Evolutionary conservation across 1,140 invertebrate genomes (phyloP).

Genomic region (Chelonus insularis): DNA sequence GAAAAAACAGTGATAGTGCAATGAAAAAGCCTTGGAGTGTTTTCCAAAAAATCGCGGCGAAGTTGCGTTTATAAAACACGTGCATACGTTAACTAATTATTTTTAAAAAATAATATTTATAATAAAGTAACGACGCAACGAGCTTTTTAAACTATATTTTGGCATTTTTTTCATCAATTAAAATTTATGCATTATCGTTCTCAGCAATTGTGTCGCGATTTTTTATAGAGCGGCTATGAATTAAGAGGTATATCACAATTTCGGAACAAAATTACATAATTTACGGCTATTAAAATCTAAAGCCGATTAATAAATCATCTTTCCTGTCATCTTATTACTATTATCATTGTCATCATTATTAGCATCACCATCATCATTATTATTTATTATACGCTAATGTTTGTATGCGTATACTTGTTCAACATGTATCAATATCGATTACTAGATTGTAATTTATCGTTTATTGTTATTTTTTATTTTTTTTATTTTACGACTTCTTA

Average conservation of each 20-base stretch:
- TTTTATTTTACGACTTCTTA: neutral
- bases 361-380: too few relatives aligned
- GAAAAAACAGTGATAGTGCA: constrained; percentile 8
- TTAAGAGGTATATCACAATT: constrained; percentile 11
- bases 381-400: too few relatives aligned
- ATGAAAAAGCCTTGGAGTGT: neutral
- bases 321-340: neutral
- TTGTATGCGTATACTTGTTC: too few relatives aligned
- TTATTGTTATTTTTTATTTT: neutral
- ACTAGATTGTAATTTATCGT: neutral
- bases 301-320: neutral
- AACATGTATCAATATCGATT: constrained; percentile 1
- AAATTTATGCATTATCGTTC: neutral
- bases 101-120: too few relatives aligned
- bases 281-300: neutral
- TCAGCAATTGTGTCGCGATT: constrained; percentile 13
- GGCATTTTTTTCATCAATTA: neutral
- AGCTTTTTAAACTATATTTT: neutral
- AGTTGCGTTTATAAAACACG: too few relatives aligned
- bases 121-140: neutral
- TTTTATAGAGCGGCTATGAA: constrained; percentile 13
- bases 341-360: too few relatives aligned
- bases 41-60: too few relatives aligned
- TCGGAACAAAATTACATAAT: constrained; percentile 12
- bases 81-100: too few relatives aligned